A percentile compares a stretch with the other conserved stretches of the same genome.
These are phyloP conservation scores for Mus spicilegus DNA, from an alignment of 2,113 vertebrate species.

Conservation along the genomic window DNA sequence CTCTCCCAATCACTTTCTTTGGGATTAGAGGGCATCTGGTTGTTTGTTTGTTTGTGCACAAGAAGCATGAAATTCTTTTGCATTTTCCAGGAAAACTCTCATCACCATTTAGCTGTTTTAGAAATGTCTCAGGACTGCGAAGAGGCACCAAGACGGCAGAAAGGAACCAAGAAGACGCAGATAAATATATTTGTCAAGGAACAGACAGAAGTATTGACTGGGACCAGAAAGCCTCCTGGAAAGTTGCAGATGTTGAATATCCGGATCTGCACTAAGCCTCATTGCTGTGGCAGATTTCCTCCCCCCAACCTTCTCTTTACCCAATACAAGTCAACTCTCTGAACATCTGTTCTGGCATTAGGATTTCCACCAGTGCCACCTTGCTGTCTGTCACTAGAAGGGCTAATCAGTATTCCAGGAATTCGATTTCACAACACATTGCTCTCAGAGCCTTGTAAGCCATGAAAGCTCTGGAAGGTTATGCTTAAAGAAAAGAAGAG, in stretches of 20 bases:
- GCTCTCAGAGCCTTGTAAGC: slow-evolving; percentile 24
- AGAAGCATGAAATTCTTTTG: neutral
- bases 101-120: neutral
- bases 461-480: neutral
- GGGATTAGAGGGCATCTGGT: neutral
- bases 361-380: neutral
- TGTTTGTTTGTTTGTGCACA: neutral
- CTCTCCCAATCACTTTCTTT: neutral
- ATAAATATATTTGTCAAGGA: neutral
- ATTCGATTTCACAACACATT: neutral
- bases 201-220: neutral
- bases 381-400: neutral
- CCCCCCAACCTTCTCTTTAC: neutral
- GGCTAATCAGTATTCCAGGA: neutral
- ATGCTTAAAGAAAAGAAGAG: neutral
- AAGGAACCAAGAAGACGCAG: neutral
- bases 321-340: neutral
- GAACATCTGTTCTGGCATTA: neutral
- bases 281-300: neutral
- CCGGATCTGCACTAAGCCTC: neutral
- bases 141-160: neutral
- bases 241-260: slow-evolving; percentile 17
- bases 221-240: neutral
- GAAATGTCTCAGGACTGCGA: neutral
- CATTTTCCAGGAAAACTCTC: slow-evolving; percentile 42